Evolutionary conservation across 2,888 invertebrate genomes (phyloP), one percentile per base, ranked within the genome.

Genomic region (Cryptocheilus praepositus): DNA sequence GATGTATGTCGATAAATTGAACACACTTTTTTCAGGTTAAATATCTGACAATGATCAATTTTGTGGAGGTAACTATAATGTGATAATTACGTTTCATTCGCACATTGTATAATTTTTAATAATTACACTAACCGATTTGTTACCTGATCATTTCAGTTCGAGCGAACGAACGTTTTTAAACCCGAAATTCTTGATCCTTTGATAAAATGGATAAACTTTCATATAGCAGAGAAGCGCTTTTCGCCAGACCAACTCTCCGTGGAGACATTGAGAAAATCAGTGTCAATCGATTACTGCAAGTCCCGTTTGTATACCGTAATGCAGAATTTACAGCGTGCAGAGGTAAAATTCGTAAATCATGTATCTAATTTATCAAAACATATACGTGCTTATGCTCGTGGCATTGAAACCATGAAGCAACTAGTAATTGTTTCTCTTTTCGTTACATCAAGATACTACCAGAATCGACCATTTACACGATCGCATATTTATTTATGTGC

Each of bases 401-500:
- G 11, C 13, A 46, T 15, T 3, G 13, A 3, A 15, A 3, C 11
- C 16, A 16, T 5, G 18, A 13, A 52, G n/a, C n/a, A n/a, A n/a
- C n/a, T n/a, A n/a, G n/a, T n/a, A n/a, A 7, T 19, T 11, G 13
- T n/a, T 13, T 45, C 0, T 45, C 0, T 49, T 60, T 15, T 21
- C 13, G 21, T 7, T 45, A 16, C 57, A 36, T 49, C 3, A 57
- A 75, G 74, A 46, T 13, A 16, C 7, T 67, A 13, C 19, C 70
- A 7, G 7, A 13, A 18, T 43, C 59, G 13, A 3, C 55, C 19
- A 69, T 67, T 18, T 46, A 58, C 46, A 7, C 58, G 7, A 55
- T 74, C 0, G 54, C 64, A 8, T 66, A 77, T 43, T 61, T 77
- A 13, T 77, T 79, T 11, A 74, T 79, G 67, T 65, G 71, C 18